Evolutionary conservation across 2,797 vertebrate genomes (phyloP).

Genomic region (Sarcoramphus papa): DNA sequence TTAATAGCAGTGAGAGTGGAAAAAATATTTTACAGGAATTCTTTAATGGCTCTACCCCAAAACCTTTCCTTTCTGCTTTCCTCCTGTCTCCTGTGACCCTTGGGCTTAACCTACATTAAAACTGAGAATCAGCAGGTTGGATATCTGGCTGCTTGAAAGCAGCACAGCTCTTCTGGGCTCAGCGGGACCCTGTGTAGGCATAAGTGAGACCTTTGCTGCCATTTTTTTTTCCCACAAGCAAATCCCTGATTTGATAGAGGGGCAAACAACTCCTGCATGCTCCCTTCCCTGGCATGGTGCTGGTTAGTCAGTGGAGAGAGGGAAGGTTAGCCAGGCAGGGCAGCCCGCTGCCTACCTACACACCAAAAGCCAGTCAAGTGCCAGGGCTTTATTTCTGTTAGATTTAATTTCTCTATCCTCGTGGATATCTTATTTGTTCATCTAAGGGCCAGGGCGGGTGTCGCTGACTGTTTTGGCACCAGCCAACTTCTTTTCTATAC

Average conservation of each 20-base stretch:
- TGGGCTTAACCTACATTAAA: not conserved
- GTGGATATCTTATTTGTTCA: not conserved
- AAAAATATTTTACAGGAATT: not conserved
- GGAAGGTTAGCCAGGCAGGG: not conserved
- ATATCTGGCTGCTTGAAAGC: not conserved
- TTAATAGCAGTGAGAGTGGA: not conserved
- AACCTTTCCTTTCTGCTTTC: not conserved
- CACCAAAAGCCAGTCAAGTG: not conserved
- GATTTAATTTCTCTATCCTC: not conserved
- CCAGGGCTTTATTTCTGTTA: not conserved
- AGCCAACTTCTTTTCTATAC: not conserved
- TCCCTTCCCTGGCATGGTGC: not conserved
- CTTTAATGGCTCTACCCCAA: not conserved
- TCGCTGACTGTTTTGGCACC: not conserved
- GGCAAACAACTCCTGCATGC: rapidly evolving
- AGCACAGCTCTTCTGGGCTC: not conserved
- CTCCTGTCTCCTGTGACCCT: not conserved
- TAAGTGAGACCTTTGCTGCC: not conserved
- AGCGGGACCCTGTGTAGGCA: not conserved
- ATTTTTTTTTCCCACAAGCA: not conserved
- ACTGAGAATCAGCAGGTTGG: not conserved
- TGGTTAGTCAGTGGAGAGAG: not conserved
- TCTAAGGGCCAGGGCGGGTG: not conserved
- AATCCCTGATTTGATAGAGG: no score
- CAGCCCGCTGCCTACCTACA: rapidly evolving